These are phyloP conservation scores for Toxonevra muliebris DNA, from an alignment of 2,888 invertebrate genomes.

Conservation along the genomic window DNA sequence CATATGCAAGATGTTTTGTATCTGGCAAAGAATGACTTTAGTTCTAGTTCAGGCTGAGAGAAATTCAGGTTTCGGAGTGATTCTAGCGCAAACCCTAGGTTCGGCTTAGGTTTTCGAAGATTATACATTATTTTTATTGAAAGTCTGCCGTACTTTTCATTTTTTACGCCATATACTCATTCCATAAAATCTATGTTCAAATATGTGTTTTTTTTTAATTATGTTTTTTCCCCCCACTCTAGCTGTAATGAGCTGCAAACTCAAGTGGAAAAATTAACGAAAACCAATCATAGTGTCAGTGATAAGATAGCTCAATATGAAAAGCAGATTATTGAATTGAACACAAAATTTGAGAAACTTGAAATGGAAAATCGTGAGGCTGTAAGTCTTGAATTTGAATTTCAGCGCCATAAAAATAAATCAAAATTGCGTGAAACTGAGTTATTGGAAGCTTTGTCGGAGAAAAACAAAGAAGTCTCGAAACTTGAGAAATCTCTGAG, in stretches of 20 bases:
- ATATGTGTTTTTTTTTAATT: not conserved
- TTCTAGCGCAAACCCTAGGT: no score
- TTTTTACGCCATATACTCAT: no score
- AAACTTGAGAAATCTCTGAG: constrained; percentile 47
- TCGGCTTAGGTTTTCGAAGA: no score
- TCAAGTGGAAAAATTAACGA: constrained; percentile 41
- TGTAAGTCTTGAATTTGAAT: constrained; percentile 66
- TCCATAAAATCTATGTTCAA: no score
- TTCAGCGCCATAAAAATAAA: constrained; percentile 67
- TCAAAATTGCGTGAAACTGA: constrained; percentile 69
- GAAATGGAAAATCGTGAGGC: constrained; percentile 56
- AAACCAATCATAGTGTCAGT: constrained; percentile 53
- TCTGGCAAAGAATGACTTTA: no score
- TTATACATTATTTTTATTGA: no score
- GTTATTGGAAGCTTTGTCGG: constrained; percentile 66
- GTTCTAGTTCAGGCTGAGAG: no score
- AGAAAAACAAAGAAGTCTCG: constrained; percentile 54
- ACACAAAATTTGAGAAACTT: constrained; percentile 45
- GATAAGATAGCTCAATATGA: constrained; percentile 66
- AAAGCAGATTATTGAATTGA: constrained; percentile 55
- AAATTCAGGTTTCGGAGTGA: no score
- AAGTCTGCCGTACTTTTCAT: no score
- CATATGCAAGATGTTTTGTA: no score
- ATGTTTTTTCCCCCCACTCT: constrained; percentile 17
- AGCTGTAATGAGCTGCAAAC: constrained; percentile 48